Conservation (phyloP, 2,888 invertebrate species). For the Dione vanillae region DNA sequence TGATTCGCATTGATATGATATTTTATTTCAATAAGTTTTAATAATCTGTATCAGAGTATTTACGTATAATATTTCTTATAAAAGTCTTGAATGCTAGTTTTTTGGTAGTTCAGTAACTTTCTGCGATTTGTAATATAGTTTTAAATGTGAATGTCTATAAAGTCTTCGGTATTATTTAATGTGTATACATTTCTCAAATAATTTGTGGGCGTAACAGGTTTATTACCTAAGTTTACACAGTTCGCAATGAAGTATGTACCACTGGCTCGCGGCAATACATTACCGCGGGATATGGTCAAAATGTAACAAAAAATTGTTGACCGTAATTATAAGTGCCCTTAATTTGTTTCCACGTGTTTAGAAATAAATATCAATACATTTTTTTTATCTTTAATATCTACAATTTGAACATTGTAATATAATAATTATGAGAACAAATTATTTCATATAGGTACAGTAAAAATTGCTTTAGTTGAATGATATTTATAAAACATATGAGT, state of each 20-base stretch:
- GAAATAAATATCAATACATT: background rate
- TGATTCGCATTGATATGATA: conserved; percentile 37
- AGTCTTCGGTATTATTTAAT: conserved; percentile 31
- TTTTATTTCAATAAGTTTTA: conserved; percentile 27
- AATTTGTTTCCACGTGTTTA: background rate
- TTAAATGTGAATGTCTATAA: conserved; percentile 6
- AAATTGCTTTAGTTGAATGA: no score
- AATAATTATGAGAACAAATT: no score
- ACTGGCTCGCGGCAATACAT: background rate
- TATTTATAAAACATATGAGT: background rate
- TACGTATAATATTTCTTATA: background rate
- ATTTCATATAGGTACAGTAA: no score
- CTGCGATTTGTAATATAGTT: background rate
- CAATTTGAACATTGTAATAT: background rate
- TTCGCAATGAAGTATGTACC: conserved; percentile 28
- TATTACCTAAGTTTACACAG: conserved; percentile 31
- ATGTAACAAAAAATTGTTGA: conserved; percentile 11
- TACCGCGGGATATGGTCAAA: background rate
- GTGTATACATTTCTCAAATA: conserved; percentile 36
- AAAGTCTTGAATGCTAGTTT: background rate
- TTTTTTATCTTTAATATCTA: background rate
- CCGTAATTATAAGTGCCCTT: background rate
- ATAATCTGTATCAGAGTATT: background rate
- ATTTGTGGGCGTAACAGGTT: conserved; percentile 32
- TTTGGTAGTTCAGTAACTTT: no score